Evolutionary conservation across 2,888 invertebrate species (phyloP), one percentile per base, ranked within the genome.

Genomic region (Plagiodera versicolora): DNA sequence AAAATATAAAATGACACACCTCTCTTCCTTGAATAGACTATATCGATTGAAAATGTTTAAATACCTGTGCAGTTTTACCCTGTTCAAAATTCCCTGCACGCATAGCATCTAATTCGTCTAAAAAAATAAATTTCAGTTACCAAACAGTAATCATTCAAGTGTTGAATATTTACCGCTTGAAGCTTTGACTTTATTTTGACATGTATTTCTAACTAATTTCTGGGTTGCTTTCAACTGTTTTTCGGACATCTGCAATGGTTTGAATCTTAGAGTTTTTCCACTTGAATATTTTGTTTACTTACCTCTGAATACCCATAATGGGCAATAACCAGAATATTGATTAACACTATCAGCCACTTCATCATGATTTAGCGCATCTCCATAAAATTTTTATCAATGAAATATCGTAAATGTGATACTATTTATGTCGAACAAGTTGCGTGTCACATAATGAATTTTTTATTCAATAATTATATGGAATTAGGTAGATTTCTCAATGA

Each of bases 211-310:
- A 78, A 89, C 83, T 71, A 86, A 80, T 75, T 84, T 86, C 0
- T 84, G 84, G 0, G 88, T 84, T 16, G 85, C 83, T 70, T 76
- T 83, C 73, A 90, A 80, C 77, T 90, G 89, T 58, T 87, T 86
- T 60, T 77, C 77, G 10, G 69, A 69, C 73, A 78, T 73, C 76
- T 74, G 44, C 39, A 71, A 68, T 39, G 19, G 1, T 14, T 30
- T 17, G 10, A 28, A 45, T 46, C 3, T 8, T 46, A n/a, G 10
- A 4, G 2, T 30, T 18, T 28, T 14, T n/a, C 4, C 4, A 39
- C n/a, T n/a, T n/a, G n/a, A 14, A 11, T 4, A 39, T 39, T n/a
- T 39, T n/a, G 10, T 6, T 2, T 39, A 39, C 8, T 14, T 39
- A 39, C 39, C 39, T 39, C 39, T 39, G 39, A 39, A 39, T 39